A percentile compares a stretch with the other conserved stretches of the same genome.
These are phyloP conservation scores for Apis mellifera DNA, from an alignment of 1,140 invertebrate genomes.

Conservation along the genomic window DNA sequence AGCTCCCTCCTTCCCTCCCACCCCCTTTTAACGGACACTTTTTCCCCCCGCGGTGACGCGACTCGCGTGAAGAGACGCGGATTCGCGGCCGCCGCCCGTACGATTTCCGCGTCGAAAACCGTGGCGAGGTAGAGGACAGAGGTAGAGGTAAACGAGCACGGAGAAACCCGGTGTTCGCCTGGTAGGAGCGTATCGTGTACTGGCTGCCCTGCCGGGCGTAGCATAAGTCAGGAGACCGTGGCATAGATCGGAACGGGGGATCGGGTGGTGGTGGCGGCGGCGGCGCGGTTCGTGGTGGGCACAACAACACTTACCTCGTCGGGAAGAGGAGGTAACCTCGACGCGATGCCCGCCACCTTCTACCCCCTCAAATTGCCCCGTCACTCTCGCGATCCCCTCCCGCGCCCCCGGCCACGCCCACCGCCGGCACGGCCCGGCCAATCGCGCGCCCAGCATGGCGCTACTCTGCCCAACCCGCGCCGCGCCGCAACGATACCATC, in stretches of 20 bases:
- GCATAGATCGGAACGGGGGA: conserved; percentile 64
- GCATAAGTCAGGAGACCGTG: conserved; percentile 68
- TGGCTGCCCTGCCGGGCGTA: conserved; percentile 67
- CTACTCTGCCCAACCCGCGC: conserved; percentile 64
- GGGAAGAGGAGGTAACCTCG: conserved; percentile 49
- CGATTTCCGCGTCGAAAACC: background rate
- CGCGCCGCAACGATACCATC: conserved; percentile 71
- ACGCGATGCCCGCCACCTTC: conserved; percentile 46
- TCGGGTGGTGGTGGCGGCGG: conserved; percentile 49
- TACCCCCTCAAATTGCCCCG: conserved; percentile 34
- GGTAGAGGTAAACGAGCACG: conserved; percentile 36
- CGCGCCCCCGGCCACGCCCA: conserved; percentile 59
- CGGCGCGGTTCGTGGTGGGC: conserved; percentile 56
- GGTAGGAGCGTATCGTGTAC: conserved; percentile 76
- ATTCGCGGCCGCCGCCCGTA: background rate
- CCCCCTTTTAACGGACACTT: conserved; percentile 17
- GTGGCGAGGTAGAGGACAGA: conserved; percentile 19
- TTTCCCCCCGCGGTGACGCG: conserved; percentile 10
- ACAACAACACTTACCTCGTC: conserved; percentile 41
- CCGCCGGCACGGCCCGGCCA: conserved; percentile 60
- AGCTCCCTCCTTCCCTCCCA: conserved; percentile 35
- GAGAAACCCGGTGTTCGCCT: conserved; percentile 71
- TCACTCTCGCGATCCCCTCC: conserved; percentile 55
- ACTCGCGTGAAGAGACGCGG: conserved; percentile 30
- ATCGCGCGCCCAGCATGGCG: conserved; percentile 77